Percentiles rank a stretch among this genome's conserved stretches.
These are phyloP conservation scores for Cryptoprocta ferox DNA, from an alignment of 2,797 vertebrate species.

Conservation along the genomic window DNA sequence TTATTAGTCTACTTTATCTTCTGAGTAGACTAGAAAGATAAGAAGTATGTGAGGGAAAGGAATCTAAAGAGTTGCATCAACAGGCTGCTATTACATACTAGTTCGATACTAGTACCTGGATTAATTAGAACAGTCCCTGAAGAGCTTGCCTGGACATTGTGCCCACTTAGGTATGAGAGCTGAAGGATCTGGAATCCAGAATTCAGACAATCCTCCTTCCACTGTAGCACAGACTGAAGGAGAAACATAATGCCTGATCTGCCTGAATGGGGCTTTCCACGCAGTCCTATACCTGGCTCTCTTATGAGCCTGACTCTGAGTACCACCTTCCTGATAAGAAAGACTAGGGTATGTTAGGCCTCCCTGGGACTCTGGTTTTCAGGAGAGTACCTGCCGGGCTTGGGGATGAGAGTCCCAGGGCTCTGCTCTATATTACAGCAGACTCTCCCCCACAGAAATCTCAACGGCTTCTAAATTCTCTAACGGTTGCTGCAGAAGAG, in stretches of 20 bases:
- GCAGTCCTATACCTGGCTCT: background rate
- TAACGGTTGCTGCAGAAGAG: background rate
- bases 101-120: background rate
- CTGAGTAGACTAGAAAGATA: conserved; percentile 27
- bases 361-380: background rate
- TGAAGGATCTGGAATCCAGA: background rate
- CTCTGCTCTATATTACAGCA: background rate
- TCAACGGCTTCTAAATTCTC: background rate
- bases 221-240: background rate
- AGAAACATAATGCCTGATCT: background rate
- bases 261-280: background rate
- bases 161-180: background rate
- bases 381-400: background rate
- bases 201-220: background rate
- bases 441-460: background rate
- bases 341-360: background rate
- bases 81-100: background rate
- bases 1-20: background rate
- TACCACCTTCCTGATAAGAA: background rate
- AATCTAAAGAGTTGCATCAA: background rate
- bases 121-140: background rate
- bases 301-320: background rate
- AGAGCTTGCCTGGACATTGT: background rate
- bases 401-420: background rate
- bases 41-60: background rate